phyloP scores from a whole-genome alignment of 2,113 vertebrate species.

The Thinocorus orbignyianus region DNA sequence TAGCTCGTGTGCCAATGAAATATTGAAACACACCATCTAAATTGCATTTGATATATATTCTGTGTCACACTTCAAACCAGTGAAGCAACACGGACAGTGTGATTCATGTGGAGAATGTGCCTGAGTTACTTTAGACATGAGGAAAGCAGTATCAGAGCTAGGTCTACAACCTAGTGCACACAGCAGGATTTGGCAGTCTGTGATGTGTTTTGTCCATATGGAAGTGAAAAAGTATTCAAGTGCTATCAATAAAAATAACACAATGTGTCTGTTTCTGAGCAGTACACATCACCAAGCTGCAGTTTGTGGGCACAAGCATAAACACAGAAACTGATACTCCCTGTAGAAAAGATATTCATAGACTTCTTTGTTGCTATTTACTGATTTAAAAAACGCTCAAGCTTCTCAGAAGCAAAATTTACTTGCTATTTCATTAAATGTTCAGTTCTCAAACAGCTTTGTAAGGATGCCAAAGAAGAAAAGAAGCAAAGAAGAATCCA shows the following conservation, averaged over 20 bases:
- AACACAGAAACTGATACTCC: constrained; percentile 19
- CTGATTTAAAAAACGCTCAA: neutral
- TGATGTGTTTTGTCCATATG: constrained; percentile 23
- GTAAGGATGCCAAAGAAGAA: neutral
- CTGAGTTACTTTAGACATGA: constrained; percentile 9
- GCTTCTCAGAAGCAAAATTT: neutral
- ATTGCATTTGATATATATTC: constrained; percentile 62
- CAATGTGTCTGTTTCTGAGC: constrained; percentile 12
- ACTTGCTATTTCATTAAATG: neutral
- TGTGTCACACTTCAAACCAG: constrained; percentile 43
- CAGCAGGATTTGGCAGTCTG: constrained; percentile 42
- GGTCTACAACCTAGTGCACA: constrained; percentile 14
- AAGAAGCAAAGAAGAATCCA: neutral
- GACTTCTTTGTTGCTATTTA: neutral
- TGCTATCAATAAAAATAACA: constrained; percentile 31
- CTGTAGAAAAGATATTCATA: neutral
- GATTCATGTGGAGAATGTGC: constrained; percentile 65
- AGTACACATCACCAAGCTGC: neutral
- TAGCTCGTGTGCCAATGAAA: constrained; percentile 3
- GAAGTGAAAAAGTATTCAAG: constrained; percentile 34
- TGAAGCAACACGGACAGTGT: constrained; percentile 22
- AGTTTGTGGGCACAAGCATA: neutral
- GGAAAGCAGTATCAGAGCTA: constrained; percentile 22
- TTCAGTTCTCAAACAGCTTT: neutral
- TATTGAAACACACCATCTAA: constrained; percentile 19